Evolutionary conservation across 1,140 invertebrate species (phyloP).

Genomic region (Mizuhopecten yessoensis): DNA sequence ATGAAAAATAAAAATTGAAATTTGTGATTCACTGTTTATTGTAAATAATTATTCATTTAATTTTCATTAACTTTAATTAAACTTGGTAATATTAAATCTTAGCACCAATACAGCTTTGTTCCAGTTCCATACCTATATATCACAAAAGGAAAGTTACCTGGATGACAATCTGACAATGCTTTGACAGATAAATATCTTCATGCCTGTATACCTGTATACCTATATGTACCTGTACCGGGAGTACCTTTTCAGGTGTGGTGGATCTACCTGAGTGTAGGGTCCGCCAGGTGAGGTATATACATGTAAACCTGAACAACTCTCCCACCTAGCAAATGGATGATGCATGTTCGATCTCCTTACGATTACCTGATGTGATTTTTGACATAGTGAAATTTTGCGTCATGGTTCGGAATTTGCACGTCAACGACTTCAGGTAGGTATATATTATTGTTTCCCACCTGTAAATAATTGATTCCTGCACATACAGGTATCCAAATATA

Average conservation of each 20-base stretch:
- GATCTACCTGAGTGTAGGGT: constrained; percentile 16
- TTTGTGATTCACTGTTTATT: neutral
- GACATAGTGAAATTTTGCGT: neutral
- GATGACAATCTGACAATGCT: neutral
- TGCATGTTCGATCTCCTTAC: neutral
- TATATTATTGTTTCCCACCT: constrained; percentile 31
- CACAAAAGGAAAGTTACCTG: neutral
- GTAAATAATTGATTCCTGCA: neutral
- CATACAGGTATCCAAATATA: neutral
- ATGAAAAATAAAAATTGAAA: neutral
- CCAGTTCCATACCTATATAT: neutral
- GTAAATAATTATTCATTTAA: neutral
- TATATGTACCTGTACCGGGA: neutral
- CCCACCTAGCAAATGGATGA: neutral
- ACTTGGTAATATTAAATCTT: too few species aligned
- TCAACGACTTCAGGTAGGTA: neutral
- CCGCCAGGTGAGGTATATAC: constrained; percentile 3
- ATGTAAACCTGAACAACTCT: neutral
- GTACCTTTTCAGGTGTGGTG: constrained; percentile 12
- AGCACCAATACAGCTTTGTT: too few species aligned
- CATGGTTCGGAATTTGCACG: neutral
- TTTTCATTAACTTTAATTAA: too few species aligned
- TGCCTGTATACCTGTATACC: neutral
- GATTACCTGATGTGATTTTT: neutral
- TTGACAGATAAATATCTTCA: neutral